Percentiles rank a stretch among this genome's conserved stretches.
Conservation (phyloP, 64 coral and sea anemone genomes). For the Stylophora pistillata region DNA sequence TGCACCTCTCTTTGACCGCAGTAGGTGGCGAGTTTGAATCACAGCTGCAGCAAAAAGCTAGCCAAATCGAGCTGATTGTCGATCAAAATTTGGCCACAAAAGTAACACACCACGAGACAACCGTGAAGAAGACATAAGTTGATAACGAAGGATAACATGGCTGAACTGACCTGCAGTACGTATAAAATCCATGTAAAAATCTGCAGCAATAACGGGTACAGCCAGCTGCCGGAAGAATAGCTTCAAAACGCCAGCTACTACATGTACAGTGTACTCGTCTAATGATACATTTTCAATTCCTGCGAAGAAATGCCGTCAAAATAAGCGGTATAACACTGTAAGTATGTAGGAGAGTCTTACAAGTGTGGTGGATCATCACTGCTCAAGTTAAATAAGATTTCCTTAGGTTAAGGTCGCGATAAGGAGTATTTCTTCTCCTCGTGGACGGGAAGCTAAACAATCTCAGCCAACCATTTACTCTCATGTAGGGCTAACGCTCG, state of each 20-base stretch:
- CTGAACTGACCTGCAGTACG: conserved; percentile 76
- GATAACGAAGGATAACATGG: neutral
- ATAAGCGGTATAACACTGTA: neutral
- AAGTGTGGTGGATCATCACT: too few species aligned
- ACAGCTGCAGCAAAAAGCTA: too few species aligned
- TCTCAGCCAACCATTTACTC: too few species aligned
- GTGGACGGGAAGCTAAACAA: too few species aligned
- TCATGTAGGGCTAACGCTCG: too few species aligned
- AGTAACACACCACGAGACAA: neutral
- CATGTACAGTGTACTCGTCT: conserved; percentile 71
- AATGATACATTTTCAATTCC: conserved; percentile 83
- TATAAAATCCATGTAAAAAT: conserved; percentile 88
- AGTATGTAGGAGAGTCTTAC: neutral
- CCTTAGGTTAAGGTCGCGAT: too few species aligned
- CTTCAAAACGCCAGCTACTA: conserved; percentile 90
- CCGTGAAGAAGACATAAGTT: neutral
- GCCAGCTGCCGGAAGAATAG: conserved; percentile 93
- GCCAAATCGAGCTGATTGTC: too few species aligned
- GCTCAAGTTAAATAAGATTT: too few species aligned
- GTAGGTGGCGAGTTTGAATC: too few species aligned
- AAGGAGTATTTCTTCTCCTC: too few species aligned
- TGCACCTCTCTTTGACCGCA: too few species aligned
- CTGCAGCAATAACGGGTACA: conserved; percentile 79
- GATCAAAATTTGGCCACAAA: too few species aligned
- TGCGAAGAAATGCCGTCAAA: neutral